phyloP scores from a whole-genome alignment of 2,113 vertebrate species.

The Rhipidura dahli region DNA sequence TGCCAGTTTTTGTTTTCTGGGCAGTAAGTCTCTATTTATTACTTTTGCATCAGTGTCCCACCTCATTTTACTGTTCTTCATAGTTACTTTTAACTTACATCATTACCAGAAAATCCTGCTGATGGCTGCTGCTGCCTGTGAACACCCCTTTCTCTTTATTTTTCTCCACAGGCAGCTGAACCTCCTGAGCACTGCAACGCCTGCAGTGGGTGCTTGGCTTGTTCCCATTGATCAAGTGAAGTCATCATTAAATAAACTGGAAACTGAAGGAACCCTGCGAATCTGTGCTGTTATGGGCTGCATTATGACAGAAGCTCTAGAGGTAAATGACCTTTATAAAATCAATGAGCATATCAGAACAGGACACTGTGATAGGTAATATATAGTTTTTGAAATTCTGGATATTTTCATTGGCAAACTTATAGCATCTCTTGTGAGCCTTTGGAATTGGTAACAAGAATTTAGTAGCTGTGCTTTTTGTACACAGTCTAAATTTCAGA shows the following conservation, averaged over 20 bases:
- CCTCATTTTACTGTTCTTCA: background rate
- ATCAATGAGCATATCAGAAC: background rate
- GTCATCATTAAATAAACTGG: constrained; percentile 89
- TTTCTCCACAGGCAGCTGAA: constrained; percentile 86
- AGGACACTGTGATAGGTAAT: background rate
- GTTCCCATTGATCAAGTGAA: constrained; percentile 98
- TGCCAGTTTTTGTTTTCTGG: background rate
- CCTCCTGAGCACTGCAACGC: constrained; percentile 94
- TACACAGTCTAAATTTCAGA: background rate
- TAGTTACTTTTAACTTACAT: too few species aligned
- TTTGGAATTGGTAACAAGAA: background rate
- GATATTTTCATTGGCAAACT: background rate
- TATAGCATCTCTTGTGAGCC: background rate
- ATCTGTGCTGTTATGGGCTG: constrained; percentile 98
- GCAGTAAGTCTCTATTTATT: background rate
- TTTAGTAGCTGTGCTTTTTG: background rate
- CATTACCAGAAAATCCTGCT: background rate
- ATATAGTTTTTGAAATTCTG: background rate
- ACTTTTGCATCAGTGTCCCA: background rate
- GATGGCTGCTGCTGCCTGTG: background rate
- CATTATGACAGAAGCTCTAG: constrained; percentile 97
- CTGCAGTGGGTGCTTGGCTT: constrained; percentile 95
- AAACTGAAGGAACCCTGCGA: constrained; percentile 89
- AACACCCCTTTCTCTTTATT: background rate
- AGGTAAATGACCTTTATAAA: constrained; percentile 74